Base-by-base conservation (phyloP, 2,888 invertebrate genomes). In the Palloptera scutellata region DNA sequence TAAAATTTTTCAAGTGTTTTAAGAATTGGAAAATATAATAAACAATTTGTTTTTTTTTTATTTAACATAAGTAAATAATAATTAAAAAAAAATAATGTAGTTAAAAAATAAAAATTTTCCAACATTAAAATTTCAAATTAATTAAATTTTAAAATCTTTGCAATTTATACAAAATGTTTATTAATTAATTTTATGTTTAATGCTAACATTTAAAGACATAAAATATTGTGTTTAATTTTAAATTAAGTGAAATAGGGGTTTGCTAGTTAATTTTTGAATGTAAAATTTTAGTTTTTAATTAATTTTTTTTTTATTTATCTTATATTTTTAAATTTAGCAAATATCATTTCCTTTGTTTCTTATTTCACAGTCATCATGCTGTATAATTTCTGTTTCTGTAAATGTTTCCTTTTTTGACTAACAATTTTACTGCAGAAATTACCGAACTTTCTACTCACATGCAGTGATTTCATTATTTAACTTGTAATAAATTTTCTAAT, bases 31-130 rank as follows among this genome's bases (percentile, higher is more conserved):
- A 63, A 52, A 55, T 45, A 65, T 69, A 58, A 59, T 19, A 58
- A 69, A 70, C 67, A 68, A 69, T 71, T 66, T 62, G 58, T 71
- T 71, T 62, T 54, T 63, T 55, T 55, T 42, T 63, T 52, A n/a
- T 52, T 52, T 30, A 30, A 30, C 2, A 6, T 30, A 30, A 30
- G 6, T 30, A 30, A 30, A 30, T 30, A 30, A 30, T 30, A 30
- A 30, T 30, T 30, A 30, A 45, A 17, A 12, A 13, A 13, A 45
- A 45, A 20, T 43, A 45, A 17, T 54, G 5, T 54, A 8, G 4
- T 54, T 54, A 54, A 8, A 54, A 8, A 17, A 20, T 10, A 54
- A 19, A 54, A 54, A 54, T 9, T 19, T 4, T 4, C 20, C 20
- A 10, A 53, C 17, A 15, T 12, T 12, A 54, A 54, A 54, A 9